Percentiles rank a stretch among this genome's conserved stretches.
Evolutionary conservation across 2,888 invertebrate species (phyloP).

Genomic region (Melieria crassipennis): DNA sequence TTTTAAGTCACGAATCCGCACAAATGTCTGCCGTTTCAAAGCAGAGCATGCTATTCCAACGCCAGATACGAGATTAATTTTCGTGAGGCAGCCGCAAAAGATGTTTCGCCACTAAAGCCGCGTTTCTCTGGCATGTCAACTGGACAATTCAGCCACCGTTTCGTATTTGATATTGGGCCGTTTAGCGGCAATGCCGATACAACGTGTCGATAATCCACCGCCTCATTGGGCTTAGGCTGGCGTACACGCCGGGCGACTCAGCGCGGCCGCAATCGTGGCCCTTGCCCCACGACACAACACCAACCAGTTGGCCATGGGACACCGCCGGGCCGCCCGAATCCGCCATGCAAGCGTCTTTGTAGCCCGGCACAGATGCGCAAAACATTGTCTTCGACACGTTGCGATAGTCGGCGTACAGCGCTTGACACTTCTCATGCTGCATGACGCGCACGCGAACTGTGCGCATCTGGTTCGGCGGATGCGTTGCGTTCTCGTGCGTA

Average conservation of each 20-base stretch:
- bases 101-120: no score
- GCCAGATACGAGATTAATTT: no score
- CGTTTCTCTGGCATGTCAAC: no score
- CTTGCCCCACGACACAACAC: constrained; percentile 73
- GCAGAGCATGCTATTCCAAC: no score
- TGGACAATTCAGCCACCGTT: no score
- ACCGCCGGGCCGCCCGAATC: constrained; percentile 64
- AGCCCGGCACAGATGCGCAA: constrained; percentile 52
- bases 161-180: no score
- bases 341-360: constrained; percentile 57
- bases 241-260: constrained; percentile 81
- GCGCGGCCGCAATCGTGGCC: constrained; percentile 61
- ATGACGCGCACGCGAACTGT: constrained; percentile 52
- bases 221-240: constrained; percentile 46
- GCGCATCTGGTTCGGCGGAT: constrained; percentile 51
- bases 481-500: constrained; percentile 43
- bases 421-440: constrained; percentile 42
- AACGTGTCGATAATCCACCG: constrained; percentile 50
- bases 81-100: no score
- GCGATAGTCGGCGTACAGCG: constrained; percentile 48
- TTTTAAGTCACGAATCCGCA: no score
- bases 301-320: constrained; percentile 64
- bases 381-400: constrained; percentile 53
- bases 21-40: no score
- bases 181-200: constrained; percentile 45